phyloP scores from a whole-genome alignment of 2,888 invertebrate genomes.

The Hermaeophaga mercurialis region DNA sequence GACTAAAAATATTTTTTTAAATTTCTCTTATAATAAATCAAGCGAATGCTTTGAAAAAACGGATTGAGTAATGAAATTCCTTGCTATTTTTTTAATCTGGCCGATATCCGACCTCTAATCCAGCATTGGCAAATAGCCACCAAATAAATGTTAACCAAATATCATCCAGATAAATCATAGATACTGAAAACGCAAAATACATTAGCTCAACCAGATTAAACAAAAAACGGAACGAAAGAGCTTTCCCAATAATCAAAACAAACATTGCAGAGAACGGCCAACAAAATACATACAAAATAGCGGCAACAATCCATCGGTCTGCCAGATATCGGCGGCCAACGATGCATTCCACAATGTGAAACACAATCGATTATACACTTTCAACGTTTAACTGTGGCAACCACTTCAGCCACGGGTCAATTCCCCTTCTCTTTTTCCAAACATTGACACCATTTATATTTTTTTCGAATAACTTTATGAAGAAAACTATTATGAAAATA shows the following conservation, averaged over 20 bases:
- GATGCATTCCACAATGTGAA: conserved; percentile 47
- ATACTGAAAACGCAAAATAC: conserved; percentile 40
- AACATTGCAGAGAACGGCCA: conserved; percentile 40
- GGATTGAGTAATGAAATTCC: neutral
- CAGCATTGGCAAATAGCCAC: conserved; percentile 10
- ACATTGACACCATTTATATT: no score
- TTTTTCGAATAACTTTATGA: no score
- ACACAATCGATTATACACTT: conserved; percentile 49
- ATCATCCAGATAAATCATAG: conserved; percentile 29
- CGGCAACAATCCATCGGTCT: conserved; percentile 45
- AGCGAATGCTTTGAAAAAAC: no score
- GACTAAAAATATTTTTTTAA: no score
- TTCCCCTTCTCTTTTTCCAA: neutral
- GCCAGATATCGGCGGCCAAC: conserved; percentile 33
- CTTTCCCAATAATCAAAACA: conserved; percentile 40
- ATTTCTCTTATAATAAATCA: no score
- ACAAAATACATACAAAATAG: conserved; percentile 44
- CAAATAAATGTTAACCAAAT: conserved; percentile 28
- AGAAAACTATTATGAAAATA: no score
- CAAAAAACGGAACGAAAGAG: conserved; percentile 41
- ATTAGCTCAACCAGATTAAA: conserved; percentile 43
- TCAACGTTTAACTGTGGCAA: conserved; percentile 30
- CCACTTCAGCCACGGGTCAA: conserved; percentile 14
- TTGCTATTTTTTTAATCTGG: neutral
- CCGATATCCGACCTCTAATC: conserved; percentile 9